phyloP scores from a whole-genome alignment of 2,888 invertebrate species.

The Rhingia rostrata region DNA sequence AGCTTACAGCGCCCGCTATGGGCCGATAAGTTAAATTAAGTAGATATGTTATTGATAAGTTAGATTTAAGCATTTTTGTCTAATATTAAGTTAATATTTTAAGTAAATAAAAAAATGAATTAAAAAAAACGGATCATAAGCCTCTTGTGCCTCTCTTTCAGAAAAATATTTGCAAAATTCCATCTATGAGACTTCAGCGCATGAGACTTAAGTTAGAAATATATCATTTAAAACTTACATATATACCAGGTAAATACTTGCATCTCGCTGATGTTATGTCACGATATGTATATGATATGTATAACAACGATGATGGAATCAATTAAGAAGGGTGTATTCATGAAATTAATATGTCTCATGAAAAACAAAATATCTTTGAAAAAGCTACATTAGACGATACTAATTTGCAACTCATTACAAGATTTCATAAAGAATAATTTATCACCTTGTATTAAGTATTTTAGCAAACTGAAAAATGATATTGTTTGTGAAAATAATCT shows the following conservation, averaged over 20 bases:
- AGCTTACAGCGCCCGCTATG: too few relatives aligned
- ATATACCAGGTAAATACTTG: too few relatives aligned
- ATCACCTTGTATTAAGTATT: slow-evolving; percentile 6
- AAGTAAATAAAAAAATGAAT: too few relatives aligned
- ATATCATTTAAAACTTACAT: slow-evolving; percentile 26
- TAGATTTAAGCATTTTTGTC: too few relatives aligned
- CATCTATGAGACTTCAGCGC: slow-evolving; percentile 22
- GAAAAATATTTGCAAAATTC: slow-evolving; percentile 18
- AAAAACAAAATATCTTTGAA: slow-evolving; percentile 20
- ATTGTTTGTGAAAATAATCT: too few relatives aligned
- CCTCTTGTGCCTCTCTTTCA: slow-evolving; percentile 17
- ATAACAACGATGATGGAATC: background rate
- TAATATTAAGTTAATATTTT: too few relatives aligned
- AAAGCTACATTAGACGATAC: slow-evolving; percentile 10
- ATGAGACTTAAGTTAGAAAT: slow-evolving; percentile 17
- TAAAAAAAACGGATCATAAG: too few relatives aligned
- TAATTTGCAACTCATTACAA: background rate
- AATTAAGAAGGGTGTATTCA: slow-evolving; percentile 18
- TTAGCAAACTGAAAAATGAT: too few relatives aligned
- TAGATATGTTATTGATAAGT: too few relatives aligned
- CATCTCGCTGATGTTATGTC: too few relatives aligned
- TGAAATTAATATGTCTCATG: slow-evolving; percentile 36
- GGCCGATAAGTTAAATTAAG: too few relatives aligned
- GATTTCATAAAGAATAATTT: slow-evolving; percentile 11
- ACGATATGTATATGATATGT: background rate